Evolutionary conservation across 2,113 vertebrate species (phyloP).

Genomic region (Dasyurus viverrinus): DNA sequence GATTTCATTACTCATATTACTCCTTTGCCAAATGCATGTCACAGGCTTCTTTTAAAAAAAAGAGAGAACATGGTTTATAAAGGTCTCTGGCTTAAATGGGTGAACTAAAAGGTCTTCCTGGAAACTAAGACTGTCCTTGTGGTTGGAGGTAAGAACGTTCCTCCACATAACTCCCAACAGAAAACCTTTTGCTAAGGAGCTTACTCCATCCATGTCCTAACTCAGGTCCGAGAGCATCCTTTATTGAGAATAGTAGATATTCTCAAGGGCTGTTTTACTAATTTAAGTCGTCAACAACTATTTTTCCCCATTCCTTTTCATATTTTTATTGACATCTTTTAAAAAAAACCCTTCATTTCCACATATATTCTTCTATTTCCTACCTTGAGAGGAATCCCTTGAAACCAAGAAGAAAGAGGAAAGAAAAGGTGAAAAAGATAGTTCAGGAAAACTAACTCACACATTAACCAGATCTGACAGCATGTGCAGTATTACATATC

Average conservation of each 20-base stretch:
- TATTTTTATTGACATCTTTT: background rate
- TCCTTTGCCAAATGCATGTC: conserved; percentile 69
- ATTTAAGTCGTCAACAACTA: background rate
- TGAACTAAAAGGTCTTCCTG: conserved; percentile 57
- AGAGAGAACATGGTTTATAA: conserved; percentile 53
- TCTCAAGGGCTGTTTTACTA: background rate
- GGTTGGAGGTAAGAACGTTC: background rate
- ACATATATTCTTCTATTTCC: background rate
- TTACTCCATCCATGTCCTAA: background rate
- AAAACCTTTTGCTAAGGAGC: conserved; percentile 17
- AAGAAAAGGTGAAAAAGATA: background rate
- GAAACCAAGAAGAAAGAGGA: background rate
- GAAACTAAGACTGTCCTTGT: conserved; percentile 41
- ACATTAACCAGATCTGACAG: background rate
- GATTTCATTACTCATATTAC: conserved; percentile 75
- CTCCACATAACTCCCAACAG: background rate
- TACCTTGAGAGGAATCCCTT: background rate
- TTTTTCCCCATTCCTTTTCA: background rate
- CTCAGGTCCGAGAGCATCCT: background rate
- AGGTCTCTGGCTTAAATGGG: conserved; percentile 48
- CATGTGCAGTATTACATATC: background rate
- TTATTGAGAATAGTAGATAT: background rate
- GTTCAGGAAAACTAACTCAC: background rate
- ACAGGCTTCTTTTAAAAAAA: conserved; percentile 53
- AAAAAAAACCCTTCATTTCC: background rate